Base-by-base conservation (phyloP, 2,888 invertebrate species). In the Seira sanloemensis region DNA sequence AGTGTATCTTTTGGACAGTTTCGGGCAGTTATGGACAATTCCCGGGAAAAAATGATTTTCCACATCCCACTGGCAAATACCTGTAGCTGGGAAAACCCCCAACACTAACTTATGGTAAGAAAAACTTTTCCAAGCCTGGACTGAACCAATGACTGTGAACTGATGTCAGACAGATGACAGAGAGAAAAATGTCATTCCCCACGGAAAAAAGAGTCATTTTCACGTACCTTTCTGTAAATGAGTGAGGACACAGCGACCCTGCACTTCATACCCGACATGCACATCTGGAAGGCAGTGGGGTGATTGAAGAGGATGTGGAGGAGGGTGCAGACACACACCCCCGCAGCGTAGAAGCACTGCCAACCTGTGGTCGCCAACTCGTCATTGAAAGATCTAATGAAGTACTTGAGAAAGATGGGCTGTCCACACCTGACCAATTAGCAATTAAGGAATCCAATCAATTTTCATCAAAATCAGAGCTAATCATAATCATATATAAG, bases 241-340 rank as follows among this genome's bases (percentile, higher is more conserved):
- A 97, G 92, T 0, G 96, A 94, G 90, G 96, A 96, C 90, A 95
- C 94, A 0, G 96, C 96, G 0, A 97, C 94, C 16, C 97, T 92
- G 90, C 96, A 93, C 91, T 95, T 94, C 96, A 97, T 96, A 71
- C 97, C 97, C 91, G 96, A 93, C 90, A 96, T 95, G 77, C 95
- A 92, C 27, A 96, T 94, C 26, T 94, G 95, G 93, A 97, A 94
- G 94, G 97, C 96, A 90, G 96, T 97, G 0, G 96, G 96, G 92
- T 98, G 98, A 87, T 96, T 94, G 18, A 95, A 92, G 89, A 96
- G 92, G 25, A 97, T 94, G 90, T 95, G 95, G 71, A 95, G 90
- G 0, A 94, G 94, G 0, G 96, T 88, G 0, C 85, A 73, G 19
- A 88, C 9, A 72, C 87, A 86, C 1, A 89, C 84, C 19, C 88